Evolutionary conservation across 2,113 vertebrate species (phyloP).

Genomic region (Nycticorax nycticorax): DNA sequence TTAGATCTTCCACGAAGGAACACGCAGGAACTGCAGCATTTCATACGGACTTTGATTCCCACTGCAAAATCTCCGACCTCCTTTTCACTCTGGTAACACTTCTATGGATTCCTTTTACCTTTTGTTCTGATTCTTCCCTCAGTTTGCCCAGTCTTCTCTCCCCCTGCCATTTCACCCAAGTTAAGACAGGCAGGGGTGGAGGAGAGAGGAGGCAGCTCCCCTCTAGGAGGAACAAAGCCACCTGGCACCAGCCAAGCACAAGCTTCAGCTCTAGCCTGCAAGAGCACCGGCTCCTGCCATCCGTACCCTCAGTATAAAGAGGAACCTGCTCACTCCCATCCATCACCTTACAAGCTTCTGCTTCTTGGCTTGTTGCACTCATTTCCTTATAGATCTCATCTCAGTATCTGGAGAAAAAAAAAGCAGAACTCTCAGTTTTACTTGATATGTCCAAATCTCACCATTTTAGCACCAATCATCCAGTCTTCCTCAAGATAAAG

Average conservation of each 20-base stretch:
- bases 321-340: background rate
- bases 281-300: background rate
- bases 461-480: background rate
- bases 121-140: background rate
- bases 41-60: background rate
- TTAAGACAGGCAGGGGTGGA: background rate
- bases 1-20: background rate
- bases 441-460: background rate
- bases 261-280: background rate
- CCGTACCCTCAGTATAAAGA: background rate
- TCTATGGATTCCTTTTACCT: background rate
- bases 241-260: background rate
- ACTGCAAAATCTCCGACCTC: background rate
- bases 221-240: background rate
- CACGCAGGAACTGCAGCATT: rapidly evolving
- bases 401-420: background rate
- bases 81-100: background rate
- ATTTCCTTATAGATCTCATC: background rate
- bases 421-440: background rate
- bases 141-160: background rate
- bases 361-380: background rate
- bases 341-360: background rate
- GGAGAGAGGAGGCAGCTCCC: background rate
- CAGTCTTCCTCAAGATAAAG: background rate
- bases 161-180: background rate